Evolutionary conservation across 2,113 vertebrate genomes (phyloP).

Genomic region (Oryzias melastigma): DNA sequence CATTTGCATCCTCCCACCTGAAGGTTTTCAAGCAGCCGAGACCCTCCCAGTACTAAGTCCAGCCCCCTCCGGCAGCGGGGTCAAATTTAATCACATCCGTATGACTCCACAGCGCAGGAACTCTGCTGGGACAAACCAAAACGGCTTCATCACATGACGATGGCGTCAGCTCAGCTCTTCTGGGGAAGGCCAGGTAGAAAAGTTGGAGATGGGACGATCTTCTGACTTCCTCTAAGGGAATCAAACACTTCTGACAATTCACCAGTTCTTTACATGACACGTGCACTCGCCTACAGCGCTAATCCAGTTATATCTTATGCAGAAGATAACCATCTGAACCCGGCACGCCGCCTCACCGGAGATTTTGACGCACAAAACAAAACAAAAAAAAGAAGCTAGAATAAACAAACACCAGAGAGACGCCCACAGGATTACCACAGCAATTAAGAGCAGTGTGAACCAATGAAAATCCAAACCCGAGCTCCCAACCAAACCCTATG

Average conservation of each 20-base stretch:
- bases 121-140: conserved; percentile 25
- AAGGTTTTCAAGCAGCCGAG: conserved; percentile 27
- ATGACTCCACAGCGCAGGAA: conserved; percentile 16
- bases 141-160: conserved; percentile 50
- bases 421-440: conserved; percentile 60
- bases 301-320: conserved; percentile 29
- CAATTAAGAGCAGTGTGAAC: conserved; percentile 63
- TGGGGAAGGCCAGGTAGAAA: conserved; percentile 42
- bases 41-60: conserved; percentile 13
- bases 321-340: conserved; percentile 7
- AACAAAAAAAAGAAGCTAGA: conserved; percentile 32
- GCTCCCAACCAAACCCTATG: conserved; percentile 41
- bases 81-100: conserved; percentile 34
- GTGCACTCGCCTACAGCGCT: conserved; percentile 10
- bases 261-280: conserved; percentile 39
- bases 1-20: conserved; percentile 53
- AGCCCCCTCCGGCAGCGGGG: not conserved
- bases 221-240: conserved; percentile 32
- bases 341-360: not conserved
- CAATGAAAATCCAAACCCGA: conserved; percentile 63
- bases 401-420: conserved; percentile 64
- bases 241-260: conserved; percentile 54
- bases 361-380: conserved; percentile 5
- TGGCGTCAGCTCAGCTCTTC: conserved; percentile 27
- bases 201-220: conserved; percentile 51